Evolutionary conservation across 2,888 invertebrate species (phyloP), one percentile per base, ranked within the genome.

Genomic region (Carterocephalus palaemon): DNA sequence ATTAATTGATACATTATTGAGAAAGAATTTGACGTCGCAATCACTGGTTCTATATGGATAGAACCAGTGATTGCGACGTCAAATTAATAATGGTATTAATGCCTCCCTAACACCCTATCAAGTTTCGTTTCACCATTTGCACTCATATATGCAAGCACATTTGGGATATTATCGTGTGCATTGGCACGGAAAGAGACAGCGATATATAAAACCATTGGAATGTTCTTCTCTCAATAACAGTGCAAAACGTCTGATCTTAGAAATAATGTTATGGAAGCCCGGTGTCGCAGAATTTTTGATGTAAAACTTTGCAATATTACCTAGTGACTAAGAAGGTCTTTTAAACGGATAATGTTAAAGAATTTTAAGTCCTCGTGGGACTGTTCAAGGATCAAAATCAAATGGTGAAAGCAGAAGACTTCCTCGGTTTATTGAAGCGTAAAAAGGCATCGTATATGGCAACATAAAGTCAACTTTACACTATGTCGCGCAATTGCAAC

Each of bases 401-500:
- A 24, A 19, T 24, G 31, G 1, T 2, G 16, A 6, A 6, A 3
- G 16, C 12, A 8, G n/a, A 12, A 17, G 13, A 38, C 4, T 9
- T 45, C 17, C 10, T 29, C 7, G 13, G 9, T 23, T 17, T 43
- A 31, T 9, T 41, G 19, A 31, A 20, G 40, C 16, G 20, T 47
- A 15, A 28, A 53, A 53, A 49, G 48, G 48, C 34, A 47, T 51
- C 42, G 51, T 53, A 43, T 46, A 49, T 46, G 29, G 43, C 53
- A 54, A 55, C 56, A 57, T 53, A 58, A 60, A 57, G 54, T 56
- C 49, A 52, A 59, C 43, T 53, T 60, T 54, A 62, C 56, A 54
- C 54, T 49, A 53, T 54, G 60, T 54, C 52, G 57, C 48, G 55
- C 60, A 57, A 62, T 62, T 57, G 59, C 56, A 54, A 59, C 59